Evolutionary conservation across 2,888 invertebrate genomes (phyloP), one percentile per base, ranked within the genome.

Genomic region (Brenthis daphne): DNA sequence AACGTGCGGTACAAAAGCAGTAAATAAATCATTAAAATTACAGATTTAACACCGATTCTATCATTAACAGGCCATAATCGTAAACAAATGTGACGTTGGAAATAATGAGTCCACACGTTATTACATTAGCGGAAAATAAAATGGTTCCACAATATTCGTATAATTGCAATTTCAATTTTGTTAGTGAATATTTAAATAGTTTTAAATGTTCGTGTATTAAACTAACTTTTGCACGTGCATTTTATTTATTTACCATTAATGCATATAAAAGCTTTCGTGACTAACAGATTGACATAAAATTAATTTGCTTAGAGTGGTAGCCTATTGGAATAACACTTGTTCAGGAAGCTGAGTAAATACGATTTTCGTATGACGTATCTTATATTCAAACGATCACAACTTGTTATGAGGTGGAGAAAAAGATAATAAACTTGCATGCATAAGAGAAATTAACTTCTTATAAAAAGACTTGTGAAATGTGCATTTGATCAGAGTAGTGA

Each of bases 21-120:
- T 50, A 29, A 60, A 56, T 68, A 68, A 65, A 65, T 69, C 65
- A 69, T 65, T 47, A 57, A 57, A 61, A 69, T 53, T 57, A 61
- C 56, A 47, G 55, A 65, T 56, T 60, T 57, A 57, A 65, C 24
- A 29, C 43, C 48, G 47, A 65, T 56, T 61, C 57, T 61, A 65
- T 61, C 33, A 65, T 65, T 65, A 69, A 65, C 69, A 53, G 56
- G 57, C 61, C 14, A 29, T 65, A 55, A 65, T 54, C 58, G 58
- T 65, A 61, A 65, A 69, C 57, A 65, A 64, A 57, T 56, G 64
- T 64, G 64, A 60, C 48, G 55, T 54, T 51, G 14, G 16, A n/a
- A 55, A 48, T 66, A 66, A 60, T 67, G 55, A 67, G 33, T 33
- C 54, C 16, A 24, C 20, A 20, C 47, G 47, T 50, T 61, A 55